Evolutionary conservation across 2,888 invertebrate species (phyloP), one percentile per base, ranked within the genome.

Genomic region (Nasonia oneida): DNA sequence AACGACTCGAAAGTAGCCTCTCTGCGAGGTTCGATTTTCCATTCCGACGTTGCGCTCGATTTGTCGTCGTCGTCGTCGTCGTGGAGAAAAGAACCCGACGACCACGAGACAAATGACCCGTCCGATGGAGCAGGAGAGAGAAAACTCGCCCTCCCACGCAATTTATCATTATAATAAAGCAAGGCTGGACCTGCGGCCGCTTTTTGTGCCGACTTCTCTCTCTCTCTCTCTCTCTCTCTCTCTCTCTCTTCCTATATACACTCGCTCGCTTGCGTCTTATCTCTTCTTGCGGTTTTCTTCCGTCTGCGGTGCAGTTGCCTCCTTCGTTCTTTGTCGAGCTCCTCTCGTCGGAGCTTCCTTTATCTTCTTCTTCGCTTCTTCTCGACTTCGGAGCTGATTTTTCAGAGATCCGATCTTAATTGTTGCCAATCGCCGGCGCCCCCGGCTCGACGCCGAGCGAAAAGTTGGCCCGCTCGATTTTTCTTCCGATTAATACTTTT

Each of bases 111-210:
- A 86, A 86, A 86, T 79, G 86, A 77, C 77, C 81, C 73, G 67
- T 76, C 79, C 85, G 47, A 79, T 75, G 23, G 80, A 42, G 47
- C n/a, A 23, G 8, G 47, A 33, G 15, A 74, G 50, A 29, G 74
- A 74, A 50, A 74, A 74, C 37, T 67, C 29, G 67, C 77, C 53
- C 70, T 47, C 73, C 81, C 53, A 18, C 53, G 64, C 50, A 74
- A 86, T 86, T 84, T 86, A 81, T 86, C 84, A 84, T 86, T 86
- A 81, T 81, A 86, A 86, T 86, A 86, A 86, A 80, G 70, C 39
- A 53, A 74, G 37, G 8, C 33, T 8, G 39, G 33, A 33, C 71
- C 18, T 14, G 23, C 1, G 29, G 1, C 29, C 29, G n/a, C 42
- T 47, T 73, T 73, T 14, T 73, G 10, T 47, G 14, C 12, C 12